phyloP scores from a whole-genome alignment of 2,797 vertebrate species.

The Otus scops region DNA sequence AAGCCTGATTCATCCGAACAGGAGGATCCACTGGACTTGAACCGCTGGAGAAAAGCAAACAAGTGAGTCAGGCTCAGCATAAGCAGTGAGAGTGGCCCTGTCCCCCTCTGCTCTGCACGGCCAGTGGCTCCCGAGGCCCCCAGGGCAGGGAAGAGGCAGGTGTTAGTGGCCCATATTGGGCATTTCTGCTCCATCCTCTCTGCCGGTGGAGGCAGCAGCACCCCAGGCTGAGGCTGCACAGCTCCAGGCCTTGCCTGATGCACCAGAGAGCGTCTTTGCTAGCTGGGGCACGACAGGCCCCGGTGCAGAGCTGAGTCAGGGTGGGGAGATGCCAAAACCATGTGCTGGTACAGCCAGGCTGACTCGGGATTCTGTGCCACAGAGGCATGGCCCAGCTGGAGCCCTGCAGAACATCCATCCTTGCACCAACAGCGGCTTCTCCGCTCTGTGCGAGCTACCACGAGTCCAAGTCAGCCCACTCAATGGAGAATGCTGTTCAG shows the following conservation, averaged over 20 bases:
- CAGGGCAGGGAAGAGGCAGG: background rate
- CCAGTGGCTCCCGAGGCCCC: background rate
- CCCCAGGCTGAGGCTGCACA: background rate
- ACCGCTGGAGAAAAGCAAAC: background rate
- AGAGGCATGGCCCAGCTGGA: background rate
- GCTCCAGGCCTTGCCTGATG: background rate
- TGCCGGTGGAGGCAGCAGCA: fast-evolving
- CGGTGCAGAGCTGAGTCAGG: background rate
- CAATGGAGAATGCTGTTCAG: background rate
- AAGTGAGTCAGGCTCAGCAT: slow-evolving; percentile 56
- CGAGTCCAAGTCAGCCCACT: background rate
- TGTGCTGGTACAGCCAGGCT: background rate
- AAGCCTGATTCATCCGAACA: slow-evolving; percentile 33
- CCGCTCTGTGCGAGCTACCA: fast-evolving
- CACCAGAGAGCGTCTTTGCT: background rate
- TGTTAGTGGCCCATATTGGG: background rate
- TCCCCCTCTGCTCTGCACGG: background rate
- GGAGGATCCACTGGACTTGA: slow-evolving; percentile 34
- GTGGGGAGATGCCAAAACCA: background rate
- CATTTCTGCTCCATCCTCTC: background rate
- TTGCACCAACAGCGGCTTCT: background rate
- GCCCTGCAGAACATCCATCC: background rate
- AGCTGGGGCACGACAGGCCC: fast-evolving
- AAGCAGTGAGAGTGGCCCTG: background rate
- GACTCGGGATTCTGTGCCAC: background rate